Evolutionary conservation across 2,888 invertebrate genomes (phyloP).

Genomic region (Aleiodes alternator): DNA sequence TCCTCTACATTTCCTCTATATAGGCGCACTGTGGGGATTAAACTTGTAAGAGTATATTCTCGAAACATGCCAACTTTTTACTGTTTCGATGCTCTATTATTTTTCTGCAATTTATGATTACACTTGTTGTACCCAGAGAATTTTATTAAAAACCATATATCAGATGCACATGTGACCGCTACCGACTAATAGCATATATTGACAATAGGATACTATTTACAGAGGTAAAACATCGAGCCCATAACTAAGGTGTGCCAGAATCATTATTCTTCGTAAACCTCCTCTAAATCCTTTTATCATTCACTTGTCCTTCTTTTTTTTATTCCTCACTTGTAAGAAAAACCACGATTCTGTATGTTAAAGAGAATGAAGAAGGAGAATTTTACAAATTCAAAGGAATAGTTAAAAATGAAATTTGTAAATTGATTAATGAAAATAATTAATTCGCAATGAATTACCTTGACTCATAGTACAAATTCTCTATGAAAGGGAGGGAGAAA

Average conservation of each 20-base stretch:
- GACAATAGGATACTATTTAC: slow-evolving; percentile 39
- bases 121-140: slow-evolving; percentile 16
- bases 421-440: neutral
- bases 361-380: neutral
- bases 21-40: no score
- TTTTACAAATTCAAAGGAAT: neutral
- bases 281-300: slow-evolving; percentile 18
- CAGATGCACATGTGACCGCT: slow-evolving; percentile 2
- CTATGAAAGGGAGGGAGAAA: neutral
- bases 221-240: slow-evolving; percentile 18
- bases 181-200: slow-evolving; percentile 18
- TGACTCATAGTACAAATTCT: neutral
- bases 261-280: slow-evolving; percentile 35
- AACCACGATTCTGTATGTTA: neutral
- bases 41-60: neutral
- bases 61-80: slow-evolving; percentile 3
- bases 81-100: slow-evolving; percentile 8
- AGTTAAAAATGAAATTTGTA: slow-evolving; percentile 5
- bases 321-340: slow-evolving; percentile 2
- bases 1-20: neutral
- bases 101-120: neutral
- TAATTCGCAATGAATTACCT: slow-evolving; percentile 11
- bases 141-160: slow-evolving; percentile 22
- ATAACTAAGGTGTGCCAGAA: slow-evolving; percentile 37
- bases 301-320: slow-evolving; percentile 1